Percentiles rank a stretch among this genome's conserved stretches.
phyloP scores from a whole-genome alignment of 2,113 vertebrate species.

The Tenrec ecaudatus region DNA sequence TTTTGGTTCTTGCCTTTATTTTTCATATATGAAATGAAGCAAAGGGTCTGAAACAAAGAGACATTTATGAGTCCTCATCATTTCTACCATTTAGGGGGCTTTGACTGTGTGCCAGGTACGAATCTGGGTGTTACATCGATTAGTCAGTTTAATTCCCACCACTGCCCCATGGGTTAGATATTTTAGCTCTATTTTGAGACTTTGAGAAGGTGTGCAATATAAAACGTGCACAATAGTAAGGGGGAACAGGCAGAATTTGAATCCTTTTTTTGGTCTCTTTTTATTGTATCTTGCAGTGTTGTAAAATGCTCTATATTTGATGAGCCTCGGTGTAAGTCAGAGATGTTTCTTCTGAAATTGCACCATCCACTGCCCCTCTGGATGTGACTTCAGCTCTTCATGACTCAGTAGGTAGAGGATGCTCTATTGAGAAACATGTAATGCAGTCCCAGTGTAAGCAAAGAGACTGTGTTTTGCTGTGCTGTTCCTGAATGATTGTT shows the following conservation, averaged over 20 bases:
- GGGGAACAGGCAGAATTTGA: background rate
- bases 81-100: background rate
- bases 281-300: background rate
- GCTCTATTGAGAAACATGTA: slow-evolving; percentile 9
- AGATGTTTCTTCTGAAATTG: slow-evolving; percentile 29
- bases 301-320: background rate
- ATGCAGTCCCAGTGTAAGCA: background rate
- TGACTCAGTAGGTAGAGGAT: background rate
- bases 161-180: background rate
- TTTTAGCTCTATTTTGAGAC: slow-evolving; percentile 19
- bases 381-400: background rate
- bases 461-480: background rate
- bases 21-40: background rate
- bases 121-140: background rate
- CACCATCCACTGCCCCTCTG: background rate
- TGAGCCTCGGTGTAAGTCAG: background rate
- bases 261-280: background rate
- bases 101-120: background rate
- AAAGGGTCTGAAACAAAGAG: background rate
- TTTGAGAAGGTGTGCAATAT: background rate
- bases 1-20: slow-evolving; percentile 10
- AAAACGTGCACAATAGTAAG: background rate
- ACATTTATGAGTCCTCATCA: background rate
- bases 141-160: slow-evolving; percentile 25
- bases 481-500: slow-evolving; percentile 15